A percentile compares a stretch with the other conserved stretches of the same genome.
phyloP scores from a whole-genome alignment of 1,140 invertebrate genomes.

The Heliconius himera region DNA sequence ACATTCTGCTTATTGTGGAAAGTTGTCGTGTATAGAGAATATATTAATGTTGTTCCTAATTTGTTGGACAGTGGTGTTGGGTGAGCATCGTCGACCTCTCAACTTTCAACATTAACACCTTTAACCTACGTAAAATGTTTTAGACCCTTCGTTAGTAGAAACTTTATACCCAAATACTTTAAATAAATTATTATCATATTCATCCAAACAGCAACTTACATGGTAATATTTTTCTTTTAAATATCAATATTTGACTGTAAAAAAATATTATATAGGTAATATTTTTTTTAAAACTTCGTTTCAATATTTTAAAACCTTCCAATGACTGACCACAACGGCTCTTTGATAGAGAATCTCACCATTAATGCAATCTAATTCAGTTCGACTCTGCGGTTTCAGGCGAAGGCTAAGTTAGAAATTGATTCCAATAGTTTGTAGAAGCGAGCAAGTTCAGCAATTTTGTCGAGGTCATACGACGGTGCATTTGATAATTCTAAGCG shows the following conservation, averaged over 20 bases:
- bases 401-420: conserved; percentile 57
- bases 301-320: background rate
- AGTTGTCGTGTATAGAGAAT: conserved; percentile 75
- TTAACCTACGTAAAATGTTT: conserved; percentile 55
- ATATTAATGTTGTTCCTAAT: conserved; percentile 80
- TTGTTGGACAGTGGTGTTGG: conserved; percentile 67
- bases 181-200: background rate
- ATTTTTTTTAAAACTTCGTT: background rate
- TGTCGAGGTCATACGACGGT: conserved; percentile 39
- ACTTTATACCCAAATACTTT: conserved; percentile 3
- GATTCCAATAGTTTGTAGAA: conserved; percentile 54
- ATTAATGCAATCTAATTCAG: conserved; percentile 60
- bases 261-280: no score
- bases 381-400: conserved; percentile 49
- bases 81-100: conserved; percentile 65
- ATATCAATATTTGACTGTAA: no score
- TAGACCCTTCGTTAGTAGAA: conserved; percentile 14
- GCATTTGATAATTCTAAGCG: conserved; percentile 37
- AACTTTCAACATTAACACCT: conserved; percentile 59
- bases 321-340: background rate
- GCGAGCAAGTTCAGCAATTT: conserved; percentile 51
- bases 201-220: no score
- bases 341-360: conserved; percentile 44
- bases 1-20: conserved; percentile 79
- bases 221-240: no score